Evolutionary conservation across 2,797 vertebrate genomes (phyloP).

Genomic region (Lepilemur ruficaudatus): DNA sequence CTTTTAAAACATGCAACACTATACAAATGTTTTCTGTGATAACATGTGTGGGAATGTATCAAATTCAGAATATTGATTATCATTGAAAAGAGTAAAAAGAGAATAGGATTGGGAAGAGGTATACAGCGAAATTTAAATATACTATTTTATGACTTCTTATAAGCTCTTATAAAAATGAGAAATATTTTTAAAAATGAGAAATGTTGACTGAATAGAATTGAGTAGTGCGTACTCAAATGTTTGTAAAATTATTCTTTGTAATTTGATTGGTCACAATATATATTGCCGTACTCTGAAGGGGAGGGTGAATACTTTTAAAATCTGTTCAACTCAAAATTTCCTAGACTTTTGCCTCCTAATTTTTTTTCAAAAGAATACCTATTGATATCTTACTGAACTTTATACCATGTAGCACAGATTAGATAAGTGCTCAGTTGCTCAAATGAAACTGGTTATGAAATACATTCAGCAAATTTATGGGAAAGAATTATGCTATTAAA

Average conservation of each 20-base stretch:
- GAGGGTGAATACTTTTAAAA: background rate
- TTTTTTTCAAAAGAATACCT: background rate
- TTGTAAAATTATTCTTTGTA: background rate
- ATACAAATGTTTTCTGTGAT: background rate
- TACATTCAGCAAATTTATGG: conserved; percentile 19
- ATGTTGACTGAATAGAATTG: background rate
- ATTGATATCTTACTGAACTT: background rate
- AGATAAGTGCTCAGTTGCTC: background rate
- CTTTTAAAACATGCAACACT: background rate
- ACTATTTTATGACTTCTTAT: conserved; percentile 8
- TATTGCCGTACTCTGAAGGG: background rate
- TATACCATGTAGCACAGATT: background rate
- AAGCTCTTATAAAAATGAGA: background rate
- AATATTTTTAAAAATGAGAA: background rate
- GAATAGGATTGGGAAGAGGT: background rate
- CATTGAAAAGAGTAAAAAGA: background rate
- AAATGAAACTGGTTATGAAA: conserved; percentile 25
- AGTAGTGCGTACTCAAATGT: background rate
- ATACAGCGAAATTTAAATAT: background rate
- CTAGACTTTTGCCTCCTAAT: background rate
- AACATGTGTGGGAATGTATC: background rate
- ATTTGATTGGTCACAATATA: background rate
- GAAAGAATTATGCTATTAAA: conserved; percentile 32
- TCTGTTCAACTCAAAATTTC: background rate
- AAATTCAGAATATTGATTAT: background rate